Base-by-base conservation (phyloP, 2,113 vertebrate genomes). In the Galemys pyrenaicus region DNA sequence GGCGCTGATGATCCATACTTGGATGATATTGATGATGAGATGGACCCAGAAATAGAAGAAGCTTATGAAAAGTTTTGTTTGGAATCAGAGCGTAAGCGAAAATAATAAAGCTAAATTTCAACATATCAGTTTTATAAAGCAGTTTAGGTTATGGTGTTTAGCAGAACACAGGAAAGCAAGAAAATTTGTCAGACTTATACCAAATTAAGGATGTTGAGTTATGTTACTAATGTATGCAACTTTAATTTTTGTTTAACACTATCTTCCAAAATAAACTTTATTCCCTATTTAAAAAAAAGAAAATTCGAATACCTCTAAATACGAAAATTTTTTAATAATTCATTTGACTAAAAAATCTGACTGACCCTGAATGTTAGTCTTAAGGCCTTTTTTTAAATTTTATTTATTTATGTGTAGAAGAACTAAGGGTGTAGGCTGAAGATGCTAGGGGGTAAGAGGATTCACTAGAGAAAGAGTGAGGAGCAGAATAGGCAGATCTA, bases 1-100 rank as follows among this genome's bases (percentile, higher is more conserved):
- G 98, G 97, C 95, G 93, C 97, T 97, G 98, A 98, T 97, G 99
- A 99, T 71, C 71, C 80, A 89, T 98, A 97, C 95, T 98, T 98
- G 93, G 98, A 98, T 97, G 98, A 98, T 19, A 97, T 98, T 92
- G 99, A 99, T 54, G 99, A 99, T 6, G 99, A 99, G 96, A 99
- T 99, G 99, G 99, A 99, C 96, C 99, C 99, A 37, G 99, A 99
- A 98, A 99, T 99, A 70, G 99, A 99, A 98, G 99, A 99, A 98
- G 99, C 99, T 13, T 99, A 98, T 98, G 99, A 99, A 98, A 99
- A 97, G 94, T 99, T 99, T 98, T 99, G 99, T 97, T 98, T 99
- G 98, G 99, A 99, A 98, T 98, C 99, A 1, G 99, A 99, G 97
- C 97, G 96, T 92, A 99, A 98, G 95, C 98, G 98, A 97, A 98